Conservation (phyloP, 2,797 vertebrate genomes). For the Sylvia borin region DNA sequence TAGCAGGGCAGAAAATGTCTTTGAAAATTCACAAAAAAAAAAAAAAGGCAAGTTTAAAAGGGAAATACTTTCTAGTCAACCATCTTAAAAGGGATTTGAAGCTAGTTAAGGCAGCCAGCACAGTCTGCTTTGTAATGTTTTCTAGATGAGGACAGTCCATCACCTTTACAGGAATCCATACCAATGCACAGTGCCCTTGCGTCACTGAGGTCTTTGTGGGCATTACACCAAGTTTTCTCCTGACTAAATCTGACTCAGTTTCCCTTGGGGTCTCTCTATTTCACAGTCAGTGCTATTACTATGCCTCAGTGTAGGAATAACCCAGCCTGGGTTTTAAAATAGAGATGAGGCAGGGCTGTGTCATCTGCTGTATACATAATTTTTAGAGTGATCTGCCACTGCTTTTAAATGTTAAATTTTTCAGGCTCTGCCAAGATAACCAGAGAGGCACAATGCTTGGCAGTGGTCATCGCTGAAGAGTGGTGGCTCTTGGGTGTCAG, state of each 20-base stretch:
- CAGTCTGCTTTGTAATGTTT: background rate
- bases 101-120: background rate
- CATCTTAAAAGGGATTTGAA: background rate
- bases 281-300: background rate
- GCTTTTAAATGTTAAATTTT: background rate
- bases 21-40: background rate
- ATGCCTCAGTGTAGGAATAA: background rate
- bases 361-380: background rate
- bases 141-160: background rate
- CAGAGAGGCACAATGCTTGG: background rate
- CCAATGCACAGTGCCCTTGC: background rate
- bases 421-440: background rate
- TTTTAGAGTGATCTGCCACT: background rate
- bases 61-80: background rate
- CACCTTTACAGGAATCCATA: background rate
- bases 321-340: background rate
- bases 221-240: background rate
- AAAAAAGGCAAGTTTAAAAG: background rate
- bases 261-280: background rate
- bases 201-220: background rate
- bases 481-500: accelerated
- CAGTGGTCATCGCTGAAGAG: background rate
- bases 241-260: background rate
- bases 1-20: background rate
- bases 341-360: background rate